phyloP scores from a whole-genome alignment of 2,888 invertebrate species.

The Halictus quadricinctus region DNA sequence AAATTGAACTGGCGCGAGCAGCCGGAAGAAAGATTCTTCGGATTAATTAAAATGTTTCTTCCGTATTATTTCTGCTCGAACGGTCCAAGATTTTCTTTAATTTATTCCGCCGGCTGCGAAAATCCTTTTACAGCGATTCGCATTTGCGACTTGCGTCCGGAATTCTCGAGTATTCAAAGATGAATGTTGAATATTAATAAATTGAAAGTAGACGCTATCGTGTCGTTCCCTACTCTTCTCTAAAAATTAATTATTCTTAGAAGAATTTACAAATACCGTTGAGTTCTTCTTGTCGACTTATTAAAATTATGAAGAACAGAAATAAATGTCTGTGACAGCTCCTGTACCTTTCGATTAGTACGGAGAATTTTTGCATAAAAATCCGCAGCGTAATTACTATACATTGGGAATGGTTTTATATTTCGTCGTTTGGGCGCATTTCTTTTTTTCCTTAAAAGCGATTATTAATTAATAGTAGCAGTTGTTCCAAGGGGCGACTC shows the following conservation, averaged over 20 bases:
- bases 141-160: background rate
- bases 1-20: conserved; percentile 20
- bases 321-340: background rate
- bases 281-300: background rate
- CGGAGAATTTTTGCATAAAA: background rate
- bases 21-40: background rate
- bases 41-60: conserved; percentile 24
- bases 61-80: conserved; percentile 1
- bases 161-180: background rate
- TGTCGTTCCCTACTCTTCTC: no score
- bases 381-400: background rate
- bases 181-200: background rate
- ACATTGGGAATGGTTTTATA: background rate
- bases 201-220: background rate
- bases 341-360: background rate
- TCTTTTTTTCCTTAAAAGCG: background rate
- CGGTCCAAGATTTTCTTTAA: background rate
- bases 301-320: background rate
- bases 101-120: background rate
- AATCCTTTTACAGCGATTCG: background rate
- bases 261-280: background rate
- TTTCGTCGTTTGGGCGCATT: background rate
- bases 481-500: background rate
- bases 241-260: background rate
- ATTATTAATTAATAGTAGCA: background rate